phyloP scores from a whole-genome alignment of 2,888 invertebrate species.

The Malacosoma neustria region DNA sequence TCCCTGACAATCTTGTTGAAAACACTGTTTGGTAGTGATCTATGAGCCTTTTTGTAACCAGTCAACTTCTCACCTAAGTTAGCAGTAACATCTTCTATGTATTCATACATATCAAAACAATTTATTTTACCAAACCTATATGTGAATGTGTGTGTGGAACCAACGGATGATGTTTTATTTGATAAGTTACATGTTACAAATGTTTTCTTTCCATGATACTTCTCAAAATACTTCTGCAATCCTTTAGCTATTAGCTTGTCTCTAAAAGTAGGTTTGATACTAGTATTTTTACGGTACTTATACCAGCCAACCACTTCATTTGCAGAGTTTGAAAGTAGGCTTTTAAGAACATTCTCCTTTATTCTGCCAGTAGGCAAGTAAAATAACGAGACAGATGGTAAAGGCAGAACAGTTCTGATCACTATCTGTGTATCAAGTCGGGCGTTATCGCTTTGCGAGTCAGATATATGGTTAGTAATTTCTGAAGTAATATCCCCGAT shows the following conservation, averaged over 20 bases:
- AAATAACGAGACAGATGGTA: constrained; percentile 73
- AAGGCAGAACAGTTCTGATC: constrained; percentile 75
- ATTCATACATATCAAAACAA: constrained; percentile 69
- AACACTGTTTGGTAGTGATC: constrained; percentile 42
- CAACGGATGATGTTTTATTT: constrained; percentile 59
- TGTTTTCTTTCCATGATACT: constrained; percentile 66
- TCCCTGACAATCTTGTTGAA: constrained; percentile 59
- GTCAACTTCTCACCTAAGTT: constrained; percentile 69
- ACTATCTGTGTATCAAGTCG: constrained; percentile 76
- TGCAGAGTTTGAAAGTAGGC: constrained; percentile 65
- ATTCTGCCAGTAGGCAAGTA: constrained; percentile 75
- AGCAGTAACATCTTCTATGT: constrained; percentile 67
- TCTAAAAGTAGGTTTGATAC: constrained; percentile 73
- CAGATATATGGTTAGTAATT: constrained; percentile 80
- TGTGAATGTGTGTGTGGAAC: constrained; percentile 76
- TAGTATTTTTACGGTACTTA: constrained; percentile 72
- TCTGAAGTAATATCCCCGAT: constrained; percentile 78
- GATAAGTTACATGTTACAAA: constrained; percentile 78
- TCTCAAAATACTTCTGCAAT: constrained; percentile 72
- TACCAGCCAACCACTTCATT: constrained; percentile 81
- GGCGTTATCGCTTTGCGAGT: constrained; percentile 78
- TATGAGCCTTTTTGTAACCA: constrained; percentile 54
- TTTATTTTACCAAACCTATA: constrained; percentile 77
- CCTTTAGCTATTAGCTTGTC: constrained; percentile 79
- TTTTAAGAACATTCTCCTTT: constrained; percentile 65